A percentile compares a stretch with the other conserved stretches of the same genome.
Conservation (phyloP, 1,140 invertebrate genomes). For the Triops cancriformis region DNA sequence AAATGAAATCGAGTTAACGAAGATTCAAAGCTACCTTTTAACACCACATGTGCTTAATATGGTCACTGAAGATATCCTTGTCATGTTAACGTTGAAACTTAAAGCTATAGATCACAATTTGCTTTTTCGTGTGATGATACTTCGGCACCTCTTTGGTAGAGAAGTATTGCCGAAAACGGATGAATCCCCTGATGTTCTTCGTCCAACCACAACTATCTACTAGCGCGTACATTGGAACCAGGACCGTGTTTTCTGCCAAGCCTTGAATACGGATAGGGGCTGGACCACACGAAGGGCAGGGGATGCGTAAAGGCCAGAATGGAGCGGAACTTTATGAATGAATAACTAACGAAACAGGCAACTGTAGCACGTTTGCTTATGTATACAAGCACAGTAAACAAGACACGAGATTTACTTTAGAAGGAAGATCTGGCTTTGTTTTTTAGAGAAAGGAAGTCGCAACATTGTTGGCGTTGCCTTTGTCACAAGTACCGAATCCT, state of each 20-base stretch:
- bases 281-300: not conserved
- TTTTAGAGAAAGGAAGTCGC: not conserved
- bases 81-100: too few relatives aligned
- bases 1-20: too few relatives aligned
- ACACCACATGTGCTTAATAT: too few relatives aligned
- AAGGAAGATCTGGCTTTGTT: not conserved
- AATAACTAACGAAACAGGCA: not conserved
- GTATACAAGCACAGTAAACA: not conserved
- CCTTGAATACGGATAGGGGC: not conserved
- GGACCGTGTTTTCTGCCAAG: not conserved
- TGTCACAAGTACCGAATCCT: not conserved
- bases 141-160: too few relatives aligned
- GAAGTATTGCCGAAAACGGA: not conserved
- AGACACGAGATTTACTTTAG: not conserved
- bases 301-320: not conserved
- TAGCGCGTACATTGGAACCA: not conserved
- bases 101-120: too few relatives aligned
- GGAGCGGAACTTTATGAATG: not conserved
- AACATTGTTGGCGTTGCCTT: not conserved
- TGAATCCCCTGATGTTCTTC: not conserved
- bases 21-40: too few relatives aligned
- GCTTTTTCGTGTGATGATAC: too few relatives aligned
- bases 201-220: not conserved
- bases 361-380: not conserved
- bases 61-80: too few relatives aligned